A percentile compares a stretch with the other conserved stretches of the same genome.
Conservation (phyloP, 2,888 invertebrate genomes). For the Caenorhabditis sulstoni region DNA sequence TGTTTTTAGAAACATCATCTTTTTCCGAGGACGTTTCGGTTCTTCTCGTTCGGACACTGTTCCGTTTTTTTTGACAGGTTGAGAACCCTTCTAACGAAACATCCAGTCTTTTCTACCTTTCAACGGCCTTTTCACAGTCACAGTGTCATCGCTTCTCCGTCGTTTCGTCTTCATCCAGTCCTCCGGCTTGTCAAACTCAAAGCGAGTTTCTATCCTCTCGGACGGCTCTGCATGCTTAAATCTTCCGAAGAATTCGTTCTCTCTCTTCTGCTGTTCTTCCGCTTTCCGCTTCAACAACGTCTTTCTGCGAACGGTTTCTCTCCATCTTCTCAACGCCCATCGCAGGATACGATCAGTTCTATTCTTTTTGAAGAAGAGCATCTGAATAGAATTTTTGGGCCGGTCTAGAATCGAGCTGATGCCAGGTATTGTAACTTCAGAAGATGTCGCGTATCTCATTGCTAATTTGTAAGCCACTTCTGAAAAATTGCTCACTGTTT, state of each 20-base stretch:
- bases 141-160: slow-evolving; percentile 13
- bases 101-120: background rate
- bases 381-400: slow-evolving; percentile 3
- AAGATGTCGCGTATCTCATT: slow-evolving; percentile 19
- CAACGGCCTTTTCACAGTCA: background rate
- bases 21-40: too few relatives aligned
- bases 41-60: background rate
- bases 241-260: slow-evolving; percentile 31
- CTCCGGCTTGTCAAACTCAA: slow-evolving; percentile 38
- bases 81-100: too few relatives aligned
- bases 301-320: slow-evolving; percentile 33
- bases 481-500: slow-evolving; percentile 13
- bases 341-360: slow-evolving; percentile 26
- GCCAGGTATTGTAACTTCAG: background rate
- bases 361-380: slow-evolving; percentile 24
- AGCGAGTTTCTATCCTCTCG: slow-evolving; percentile 19
- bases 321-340: background rate
- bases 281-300: slow-evolving; percentile 1
- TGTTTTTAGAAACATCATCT: too few relatives aligned
- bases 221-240: slow-evolving; percentile 4
- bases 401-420: background rate
- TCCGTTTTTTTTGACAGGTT: background rate
- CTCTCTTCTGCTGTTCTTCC: slow-evolving; percentile 11
- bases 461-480: slow-evolving; percentile 10
- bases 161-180: slow-evolving; percentile 27